Conservation (phyloP, 35 echinoderm and acorn worm genomes). For the Strongylocentrotus purpuratus region DNA sequence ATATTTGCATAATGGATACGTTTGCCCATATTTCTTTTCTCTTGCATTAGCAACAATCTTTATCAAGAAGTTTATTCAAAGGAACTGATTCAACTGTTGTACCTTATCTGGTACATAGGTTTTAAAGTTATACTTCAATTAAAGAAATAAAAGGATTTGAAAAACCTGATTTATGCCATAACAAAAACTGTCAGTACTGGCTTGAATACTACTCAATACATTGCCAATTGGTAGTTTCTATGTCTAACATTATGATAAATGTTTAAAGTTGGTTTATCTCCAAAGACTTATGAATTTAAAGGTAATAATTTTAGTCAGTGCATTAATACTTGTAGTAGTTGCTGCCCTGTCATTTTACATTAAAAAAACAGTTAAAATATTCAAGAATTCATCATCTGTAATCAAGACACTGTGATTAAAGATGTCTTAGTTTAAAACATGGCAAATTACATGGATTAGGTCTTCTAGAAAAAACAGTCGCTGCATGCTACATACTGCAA, state of each 20-base stretch:
- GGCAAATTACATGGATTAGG: background rate
- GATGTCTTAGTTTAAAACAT: background rate
- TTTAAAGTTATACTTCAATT: background rate
- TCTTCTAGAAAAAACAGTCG: background rate
- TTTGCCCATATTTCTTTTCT: background rate
- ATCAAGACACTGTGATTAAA: background rate
- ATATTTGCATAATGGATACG: background rate
- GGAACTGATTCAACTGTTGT: background rate
- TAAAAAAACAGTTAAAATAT: background rate
- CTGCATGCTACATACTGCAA: background rate
- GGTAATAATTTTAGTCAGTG: background rate
- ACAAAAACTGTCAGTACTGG: background rate
- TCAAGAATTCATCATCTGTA: background rate
- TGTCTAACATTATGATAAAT: background rate
- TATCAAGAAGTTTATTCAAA: background rate
- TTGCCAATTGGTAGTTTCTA: background rate
- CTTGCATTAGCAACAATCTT: background rate
- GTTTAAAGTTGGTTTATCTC: background rate
- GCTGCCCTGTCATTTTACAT: background rate
- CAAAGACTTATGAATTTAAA: background rate
- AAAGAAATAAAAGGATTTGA: background rate
- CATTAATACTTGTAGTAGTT: background rate
- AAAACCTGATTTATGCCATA: background rate
- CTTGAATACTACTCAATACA: background rate
- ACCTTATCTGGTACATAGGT: background rate